Evolutionary conservation across 1,140 invertebrate genomes (phyloP).

Genomic region (Thaumatotibia leucotreta): DNA sequence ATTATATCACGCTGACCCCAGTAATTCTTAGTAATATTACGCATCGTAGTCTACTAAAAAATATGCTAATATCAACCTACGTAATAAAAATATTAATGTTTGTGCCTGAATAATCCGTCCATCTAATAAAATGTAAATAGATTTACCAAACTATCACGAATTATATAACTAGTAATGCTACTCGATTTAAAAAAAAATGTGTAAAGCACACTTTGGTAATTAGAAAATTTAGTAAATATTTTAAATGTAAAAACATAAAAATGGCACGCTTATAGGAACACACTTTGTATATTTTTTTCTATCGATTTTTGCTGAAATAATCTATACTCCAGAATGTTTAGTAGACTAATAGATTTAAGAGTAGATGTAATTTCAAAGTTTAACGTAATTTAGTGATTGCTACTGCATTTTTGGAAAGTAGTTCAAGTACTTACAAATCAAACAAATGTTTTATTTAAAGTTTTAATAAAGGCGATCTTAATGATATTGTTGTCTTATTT

Average conservation of each 20-base stretch:
- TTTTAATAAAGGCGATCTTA: constrained; percentile 10
- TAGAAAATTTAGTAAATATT: background rate
- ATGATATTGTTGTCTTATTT: background rate
- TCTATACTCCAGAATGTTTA: background rate
- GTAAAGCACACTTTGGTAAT: background rate
- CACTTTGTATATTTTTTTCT: background rate
- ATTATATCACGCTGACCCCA: too few relatives aligned
- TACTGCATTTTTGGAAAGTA: constrained; percentile 13
- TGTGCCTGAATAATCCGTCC: background rate
- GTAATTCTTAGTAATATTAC: too few relatives aligned
- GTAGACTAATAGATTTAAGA: background rate
- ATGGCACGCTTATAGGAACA: background rate
- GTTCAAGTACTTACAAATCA: background rate
- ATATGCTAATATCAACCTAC: background rate
- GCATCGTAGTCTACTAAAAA: background rate
- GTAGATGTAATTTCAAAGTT: background rate
- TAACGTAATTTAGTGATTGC: constrained; percentile 1
- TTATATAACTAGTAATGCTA: too few relatives aligned
- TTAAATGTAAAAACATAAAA: background rate
- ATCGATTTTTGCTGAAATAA: background rate
- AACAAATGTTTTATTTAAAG: constrained; percentile 5
- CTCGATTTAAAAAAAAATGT: too few relatives aligned
- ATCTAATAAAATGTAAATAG: background rate
- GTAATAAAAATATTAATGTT: background rate
- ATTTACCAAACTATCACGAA: background rate